Evolutionary conservation across 2,113 vertebrate species (phyloP).

Genomic region (Piaya cayana): DNA sequence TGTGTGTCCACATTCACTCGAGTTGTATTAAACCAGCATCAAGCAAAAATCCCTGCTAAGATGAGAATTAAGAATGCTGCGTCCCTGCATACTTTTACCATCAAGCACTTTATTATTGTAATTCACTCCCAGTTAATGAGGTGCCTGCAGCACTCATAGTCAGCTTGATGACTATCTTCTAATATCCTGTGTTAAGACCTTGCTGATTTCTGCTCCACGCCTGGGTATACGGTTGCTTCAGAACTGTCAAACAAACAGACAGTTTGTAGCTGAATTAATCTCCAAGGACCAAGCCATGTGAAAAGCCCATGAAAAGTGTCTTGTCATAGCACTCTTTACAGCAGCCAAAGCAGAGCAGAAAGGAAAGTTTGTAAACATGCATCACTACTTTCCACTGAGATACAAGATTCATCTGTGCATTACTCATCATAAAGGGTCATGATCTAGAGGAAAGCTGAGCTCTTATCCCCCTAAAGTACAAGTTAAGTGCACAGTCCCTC

Average conservation of each 20-base stretch:
- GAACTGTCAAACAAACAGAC: not conserved
- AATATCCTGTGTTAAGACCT: not conserved
- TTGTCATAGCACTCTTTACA: not conserved
- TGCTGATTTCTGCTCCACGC: not conserved
- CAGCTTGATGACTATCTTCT: not conserved
- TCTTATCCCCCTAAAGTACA: not conserved
- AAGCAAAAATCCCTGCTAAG: not conserved
- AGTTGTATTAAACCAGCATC: not conserved
- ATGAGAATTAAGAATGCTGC: not conserved
- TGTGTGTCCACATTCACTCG: not conserved
- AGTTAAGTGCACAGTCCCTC: not conserved
- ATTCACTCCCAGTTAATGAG: not conserved
- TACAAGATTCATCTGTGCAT: not conserved
- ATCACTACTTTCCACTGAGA: not conserved
- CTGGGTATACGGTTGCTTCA: not conserved
- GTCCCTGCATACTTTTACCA: not conserved
- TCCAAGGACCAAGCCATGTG: not conserved
- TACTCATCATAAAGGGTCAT: not conserved
- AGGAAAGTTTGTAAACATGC: not conserved
- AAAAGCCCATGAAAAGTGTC: not conserved
- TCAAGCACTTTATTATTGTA: not conserved
- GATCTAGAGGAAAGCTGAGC: not conserved
- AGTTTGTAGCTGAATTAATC: not conserved
- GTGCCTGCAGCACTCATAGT: fast-evolving
- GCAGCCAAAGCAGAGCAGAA: not conserved